Evolutionary conservation across 2,797 vertebrate genomes (phyloP), one percentile per base, ranked within the genome.

Genomic region (Anabas testudineus): DNA sequence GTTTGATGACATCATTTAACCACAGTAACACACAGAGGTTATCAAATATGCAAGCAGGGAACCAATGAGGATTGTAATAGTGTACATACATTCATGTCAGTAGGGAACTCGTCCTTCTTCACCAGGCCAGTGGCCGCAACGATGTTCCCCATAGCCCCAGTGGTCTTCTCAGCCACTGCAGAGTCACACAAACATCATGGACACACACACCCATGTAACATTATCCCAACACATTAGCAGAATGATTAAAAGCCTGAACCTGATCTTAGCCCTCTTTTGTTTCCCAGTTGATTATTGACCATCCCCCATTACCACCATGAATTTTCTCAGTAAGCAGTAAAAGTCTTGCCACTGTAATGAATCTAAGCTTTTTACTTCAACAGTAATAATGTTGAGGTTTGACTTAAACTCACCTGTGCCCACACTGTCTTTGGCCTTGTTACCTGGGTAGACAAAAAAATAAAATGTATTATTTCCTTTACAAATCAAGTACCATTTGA

Each of bases 151-250:
- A 98, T 94, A 0, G 97, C 98, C 56, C 97, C 98, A 0, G 96
- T 97, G 32, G 97, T 99, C 90, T 96, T 99, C 94, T 99, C 98
- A 70, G 98, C 98, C 95, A 98, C 98, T 97, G 79, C n/a, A 59
- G 22, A 52, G 16, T 78, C 14, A 55, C 36, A 57, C 13, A 65
- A 47, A 64, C 10, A 46, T 36, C 32, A 64, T 22, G 4, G 2
- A 39, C 41, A 19, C 36, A 58, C 59, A 62, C 41, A 76, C 16
- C 66, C 0, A 72, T 26, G 28, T 57, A 67, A 68, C 43, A 49
- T 14, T 48, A 80, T 71, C 60, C 42, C 16, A 5, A 10, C 24
- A 48, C 47, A 58, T 61, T 66, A 37, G 39, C 63, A 65, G 58
- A 66, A n/a, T n/a, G 48, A 80, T 79, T 74, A 72, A 81, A 84